Evolutionary conservation across 2,888 invertebrate genomes (phyloP), one percentile per base, ranked within the genome.

Genomic region (Carpatolechia fugitivella): DNA sequence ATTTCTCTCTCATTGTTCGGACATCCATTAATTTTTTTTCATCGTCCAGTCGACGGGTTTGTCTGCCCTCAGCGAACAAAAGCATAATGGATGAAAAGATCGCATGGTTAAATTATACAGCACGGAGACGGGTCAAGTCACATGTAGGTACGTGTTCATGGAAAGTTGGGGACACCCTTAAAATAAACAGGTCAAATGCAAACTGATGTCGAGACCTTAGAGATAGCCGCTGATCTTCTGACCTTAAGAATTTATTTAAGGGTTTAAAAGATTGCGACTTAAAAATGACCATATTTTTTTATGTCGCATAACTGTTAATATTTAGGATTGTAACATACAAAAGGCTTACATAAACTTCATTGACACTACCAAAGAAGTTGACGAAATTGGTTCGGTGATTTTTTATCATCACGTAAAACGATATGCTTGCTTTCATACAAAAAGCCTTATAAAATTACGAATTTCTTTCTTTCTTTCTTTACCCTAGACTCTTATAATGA

Each of bases 1-100:
- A 90, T 89, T 87, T 88, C 89, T 81, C 78, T 72, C 38, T 66
- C 67, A 84, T 89, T 89, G 87, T 88, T 76, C 74, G 76, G 78
- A 80, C 78, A 76, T 76, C 82, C 86, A 89, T 88, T 88, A 87
- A 85, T 66, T 65, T 65, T 68, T 68, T 80, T 82, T n/a, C 74
- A 67, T 74, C 75, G 72, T 65, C 67, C 64, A 70, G 72, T 69
- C 82, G 85, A 87, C 88, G 77, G 78, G 87, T 89, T 88, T 80
- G 72, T 80, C 79, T 78, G 80, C 83, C 75, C 75, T 78, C 72
- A 64, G 62, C 64, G 72, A 68, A 85, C 81, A 87, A 87, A 82
- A 74, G 79, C 62, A 78, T 70, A 83, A 84, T 84, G 79, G 76
- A 76, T 76, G 78, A 84, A 85, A 84, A 80, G 81, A 72, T 72